Evolutionary conservation across 2,888 invertebrate genomes (phyloP).

Genomic region (Phasia obesa): DNA sequence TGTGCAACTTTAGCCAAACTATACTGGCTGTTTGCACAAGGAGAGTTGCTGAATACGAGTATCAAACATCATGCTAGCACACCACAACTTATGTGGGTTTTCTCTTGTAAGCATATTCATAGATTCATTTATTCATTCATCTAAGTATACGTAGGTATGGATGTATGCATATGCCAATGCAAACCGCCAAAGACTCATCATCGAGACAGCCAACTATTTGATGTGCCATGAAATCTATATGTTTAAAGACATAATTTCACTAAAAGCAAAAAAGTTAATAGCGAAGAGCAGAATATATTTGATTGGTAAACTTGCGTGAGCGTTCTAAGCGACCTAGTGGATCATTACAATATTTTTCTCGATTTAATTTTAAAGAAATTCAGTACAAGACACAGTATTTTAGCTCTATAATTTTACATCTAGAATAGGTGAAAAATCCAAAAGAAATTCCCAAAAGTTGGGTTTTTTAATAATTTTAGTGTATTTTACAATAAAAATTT

Average conservation of each 20-base stretch:
- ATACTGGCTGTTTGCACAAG: slow-evolving; percentile 19
- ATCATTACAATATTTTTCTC: not conserved
- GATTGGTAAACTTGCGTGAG: not conserved
- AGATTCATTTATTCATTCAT: slow-evolving; percentile 8
- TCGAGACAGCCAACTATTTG: slow-evolving; percentile 19
- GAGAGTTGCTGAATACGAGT: slow-evolving; percentile 41
- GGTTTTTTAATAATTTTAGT: too few species aligned
- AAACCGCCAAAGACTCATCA: slow-evolving; percentile 19
- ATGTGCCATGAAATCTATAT: slow-evolving; percentile 46
- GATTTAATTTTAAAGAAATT: too few species aligned
- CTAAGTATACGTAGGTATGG: not conserved
- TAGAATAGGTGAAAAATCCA: too few species aligned
- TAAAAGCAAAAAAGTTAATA: slow-evolving; percentile 48
- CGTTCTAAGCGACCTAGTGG: not conserved
- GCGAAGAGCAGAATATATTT: not conserved
- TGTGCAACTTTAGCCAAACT: slow-evolving; percentile 50
- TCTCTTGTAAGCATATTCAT: not conserved
- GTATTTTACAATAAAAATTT: too few species aligned
- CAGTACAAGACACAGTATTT: too few species aligned
- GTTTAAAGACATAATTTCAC: slow-evolving; percentile 46
- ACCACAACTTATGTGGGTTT: not conserved
- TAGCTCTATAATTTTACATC: not conserved
- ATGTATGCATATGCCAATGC: too few species aligned
- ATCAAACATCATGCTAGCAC: slow-evolving; percentile 6
- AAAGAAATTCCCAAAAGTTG: too few species aligned